Conservation (phyloP, 2,797 vertebrate species). For the Poeciliopsis gracilis region DNA sequence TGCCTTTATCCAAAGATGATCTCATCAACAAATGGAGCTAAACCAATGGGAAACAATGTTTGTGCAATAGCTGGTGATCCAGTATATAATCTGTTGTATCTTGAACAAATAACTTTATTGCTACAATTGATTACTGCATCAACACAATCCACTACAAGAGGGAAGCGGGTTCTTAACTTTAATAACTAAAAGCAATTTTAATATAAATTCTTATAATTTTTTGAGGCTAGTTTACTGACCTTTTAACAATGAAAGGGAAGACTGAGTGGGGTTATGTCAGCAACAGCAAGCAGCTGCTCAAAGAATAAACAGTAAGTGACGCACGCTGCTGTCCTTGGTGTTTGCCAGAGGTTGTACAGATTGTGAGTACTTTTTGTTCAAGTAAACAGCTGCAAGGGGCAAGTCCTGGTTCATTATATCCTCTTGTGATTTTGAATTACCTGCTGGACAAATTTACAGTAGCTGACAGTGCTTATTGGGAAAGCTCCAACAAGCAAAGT, state of each 20-base stretch:
- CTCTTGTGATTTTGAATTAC: constrained; percentile 1
- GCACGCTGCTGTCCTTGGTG: not conserved
- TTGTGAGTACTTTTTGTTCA: not conserved
- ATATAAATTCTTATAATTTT: not conserved
- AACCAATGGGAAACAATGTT: not conserved
- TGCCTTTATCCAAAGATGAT: not conserved
- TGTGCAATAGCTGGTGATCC: not conserved
- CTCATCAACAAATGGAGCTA: not conserved
- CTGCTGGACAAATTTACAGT: not conserved
- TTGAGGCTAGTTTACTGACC: not conserved
- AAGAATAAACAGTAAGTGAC: not conserved
- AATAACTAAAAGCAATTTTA: not conserved
- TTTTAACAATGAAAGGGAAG: not conserved
- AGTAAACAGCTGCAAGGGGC: not conserved
- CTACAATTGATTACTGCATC: not conserved
- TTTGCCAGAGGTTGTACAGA: not conserved
- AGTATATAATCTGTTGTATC: not conserved
- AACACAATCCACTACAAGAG: not conserved
- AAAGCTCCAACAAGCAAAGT: constrained; percentile 14
- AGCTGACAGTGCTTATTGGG: not conserved
- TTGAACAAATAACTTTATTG: not conserved
- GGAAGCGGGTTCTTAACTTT: not conserved
- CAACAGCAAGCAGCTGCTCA: not conserved
- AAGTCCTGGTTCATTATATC: not conserved
- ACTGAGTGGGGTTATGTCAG: not conserved